Evolutionary conservation across 2,113 vertebrate genomes (phyloP), one percentile per base, ranked within the genome.

Genomic region (Dissostichus mawsoni): DNA sequence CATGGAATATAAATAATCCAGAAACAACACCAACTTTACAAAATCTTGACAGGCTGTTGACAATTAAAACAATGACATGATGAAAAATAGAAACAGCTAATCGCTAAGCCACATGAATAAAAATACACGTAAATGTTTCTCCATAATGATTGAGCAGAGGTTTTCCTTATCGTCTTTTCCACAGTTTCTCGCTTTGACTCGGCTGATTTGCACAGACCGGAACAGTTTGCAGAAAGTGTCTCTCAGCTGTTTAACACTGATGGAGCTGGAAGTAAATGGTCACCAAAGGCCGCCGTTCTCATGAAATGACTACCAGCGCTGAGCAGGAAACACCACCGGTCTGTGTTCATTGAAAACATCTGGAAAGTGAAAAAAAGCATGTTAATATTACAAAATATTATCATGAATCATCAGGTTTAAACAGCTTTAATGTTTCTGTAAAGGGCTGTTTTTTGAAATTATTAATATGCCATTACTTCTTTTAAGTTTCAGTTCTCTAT

Each of bases 1-100:
- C 33, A 5, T 62, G 86, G 75, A 78, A 63, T 72, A 85, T 47
- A 88, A 87, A 87, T 61, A 6, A 82, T 78, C 51, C 23, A 85
- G 82, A 89, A 88, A 83, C 68, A 58, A 29, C 51, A 29, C 75
- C 12, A 2, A 56, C 50, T 69, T 81, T 75, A 87, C 82, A 82
- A 82, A 91, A 81, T 53, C 65, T 55, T 47, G 61, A 84, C 18
- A 23, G 71, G 51, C 77, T 81, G 86, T 5, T 36, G 11, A 63
- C 64, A 74, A 47, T 52, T 0, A 77, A 79, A 87, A 82, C 69
- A 16, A 65, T 41, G 63, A 87, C 17, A 56, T 59, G 41, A 76
- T 68, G 82, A 41, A 68, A 16, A 55, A 78, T 18, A 74, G 61
- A 85, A 85, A 81, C n/a, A 80, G 74, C 62, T 20, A 75, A 67